Base-by-base conservation (phyloP, 2,888 invertebrate species). In the Dastarcus helophoroides region DNA sequence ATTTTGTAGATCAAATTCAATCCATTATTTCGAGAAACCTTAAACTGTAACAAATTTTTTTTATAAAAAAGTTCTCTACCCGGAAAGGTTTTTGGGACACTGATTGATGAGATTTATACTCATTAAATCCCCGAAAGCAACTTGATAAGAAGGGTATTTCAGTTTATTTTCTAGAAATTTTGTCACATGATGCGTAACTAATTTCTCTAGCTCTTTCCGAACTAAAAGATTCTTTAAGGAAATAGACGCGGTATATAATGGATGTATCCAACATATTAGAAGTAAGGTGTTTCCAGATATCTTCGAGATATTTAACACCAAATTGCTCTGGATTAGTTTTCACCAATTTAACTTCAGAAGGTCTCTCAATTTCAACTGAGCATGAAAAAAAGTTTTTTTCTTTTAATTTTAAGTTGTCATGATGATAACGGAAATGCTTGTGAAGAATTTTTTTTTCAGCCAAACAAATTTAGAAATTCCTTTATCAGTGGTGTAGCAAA, bases 241-340 rank as follows among this genome's bases (percentile, higher is more conserved):
- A 60, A 49, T 84, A 78, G 0, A 84, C 74, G 41, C 84, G 71
- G 54, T 94, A 91, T 0, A 79, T 67, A 33, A 68, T 62, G 4
- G 69, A 65, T 2, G 83, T 56, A 48, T 45, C 46, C 60, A 69
- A 45, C 28, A 64, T 62, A 40, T 64, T 58, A 1, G 56, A 47
- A 9, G 51, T 51, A 8, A 77, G 51, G 4, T 47, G 48, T 12
- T 60, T 42, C 90, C 91, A 91, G 47, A 78, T 69, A 0, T 64
- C 60, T 2, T 54, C 40, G 0, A 75, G 67, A 53, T 94, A 93
- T 53, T 88, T 89, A 0, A 93, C 86, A 33, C 93, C 91, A 7
- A 79, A 68, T 67, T 90, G 85, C 41, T 81, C 69, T 37, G 73
- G 73, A 57, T 94, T 94, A 32, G 93, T 69, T 63, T 93, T 93